These are phyloP conservation scores for Brachionus manjavacas DNA, from an alignment of 1,140 invertebrate species.

Conservation along the genomic window DNA sequence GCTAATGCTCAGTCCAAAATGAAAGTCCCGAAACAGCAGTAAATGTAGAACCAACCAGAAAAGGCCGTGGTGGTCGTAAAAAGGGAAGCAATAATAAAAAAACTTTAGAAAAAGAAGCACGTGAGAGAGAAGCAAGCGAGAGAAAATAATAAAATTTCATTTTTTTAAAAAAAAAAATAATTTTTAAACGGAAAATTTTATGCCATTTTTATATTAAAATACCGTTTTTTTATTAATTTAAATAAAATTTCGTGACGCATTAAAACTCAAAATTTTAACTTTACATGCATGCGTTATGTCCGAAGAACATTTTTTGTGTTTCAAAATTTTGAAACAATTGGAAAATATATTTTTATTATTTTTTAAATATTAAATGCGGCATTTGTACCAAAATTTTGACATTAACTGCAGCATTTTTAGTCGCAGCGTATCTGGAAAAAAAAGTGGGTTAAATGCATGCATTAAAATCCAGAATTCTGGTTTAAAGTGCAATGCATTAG, in stretches of 20 bases:
- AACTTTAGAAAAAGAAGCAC: not conserved
- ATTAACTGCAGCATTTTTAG: too few species aligned
- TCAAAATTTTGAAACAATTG: too few species aligned
- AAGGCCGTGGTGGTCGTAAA: not conserved
- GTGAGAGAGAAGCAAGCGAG: not conserved
- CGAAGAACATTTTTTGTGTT: too few species aligned
- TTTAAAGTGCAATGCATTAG: too few species aligned
- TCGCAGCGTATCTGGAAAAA: too few species aligned
- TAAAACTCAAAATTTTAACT: conserved; percentile 16
- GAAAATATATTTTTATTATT: not conserved
- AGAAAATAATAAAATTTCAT: not conserved
- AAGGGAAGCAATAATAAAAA: not conserved
- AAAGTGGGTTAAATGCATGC: too few species aligned
- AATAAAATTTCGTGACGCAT: not conserved
- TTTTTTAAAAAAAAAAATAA: not conserved
- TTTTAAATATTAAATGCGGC: conserved; percentile 42
- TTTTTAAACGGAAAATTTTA: not conserved
- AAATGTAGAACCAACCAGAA: too few species aligned
- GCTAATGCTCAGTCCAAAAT: not conserved
- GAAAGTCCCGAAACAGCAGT: not conserved
- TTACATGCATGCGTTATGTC: too few species aligned
- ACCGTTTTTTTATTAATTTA: not conserved
- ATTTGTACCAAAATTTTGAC: too few species aligned
- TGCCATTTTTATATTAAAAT: conserved; percentile 45
- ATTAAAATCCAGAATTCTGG: too few species aligned